These are phyloP conservation scores for Neolamprologus fasciatus DNA, from an alignment of 2,113 vertebrate species.

Conservation along the genomic window DNA sequence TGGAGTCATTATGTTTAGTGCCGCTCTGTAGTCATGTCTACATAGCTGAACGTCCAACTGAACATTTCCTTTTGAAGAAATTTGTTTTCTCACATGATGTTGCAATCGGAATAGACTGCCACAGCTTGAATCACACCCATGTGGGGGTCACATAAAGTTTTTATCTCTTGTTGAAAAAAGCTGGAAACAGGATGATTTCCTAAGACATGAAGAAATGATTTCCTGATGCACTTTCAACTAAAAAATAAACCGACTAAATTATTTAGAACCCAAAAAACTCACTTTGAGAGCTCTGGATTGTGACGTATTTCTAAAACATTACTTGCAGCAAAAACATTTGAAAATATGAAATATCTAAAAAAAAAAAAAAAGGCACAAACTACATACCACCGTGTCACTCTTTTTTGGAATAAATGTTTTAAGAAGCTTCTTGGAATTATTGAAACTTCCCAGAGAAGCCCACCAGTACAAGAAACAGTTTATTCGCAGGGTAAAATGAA, in stretches of 20 bases:
- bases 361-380: background rate
- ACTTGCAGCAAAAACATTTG: background rate
- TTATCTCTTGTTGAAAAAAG: conserved; percentile 7
- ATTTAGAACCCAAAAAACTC: background rate
- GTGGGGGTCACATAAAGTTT: background rate
- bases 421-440: background rate
- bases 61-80: background rate
- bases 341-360: background rate
- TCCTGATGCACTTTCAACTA: background rate
- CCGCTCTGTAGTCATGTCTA: background rate
- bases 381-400: background rate
- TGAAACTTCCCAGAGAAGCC: background rate
- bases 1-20: background rate
- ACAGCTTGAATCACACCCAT: background rate
- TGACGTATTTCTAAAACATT: background rate
- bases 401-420: background rate
- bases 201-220: background rate
- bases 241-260: background rate
- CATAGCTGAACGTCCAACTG: background rate
- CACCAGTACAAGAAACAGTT: background rate
- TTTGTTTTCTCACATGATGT: background rate
- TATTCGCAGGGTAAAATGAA: background rate
- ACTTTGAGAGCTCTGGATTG: background rate
- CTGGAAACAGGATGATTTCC: background rate
- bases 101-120: background rate